Base-by-base conservation (phyloP, 2,888 invertebrate genomes). In the Cryptosula pallasiana region DNA sequence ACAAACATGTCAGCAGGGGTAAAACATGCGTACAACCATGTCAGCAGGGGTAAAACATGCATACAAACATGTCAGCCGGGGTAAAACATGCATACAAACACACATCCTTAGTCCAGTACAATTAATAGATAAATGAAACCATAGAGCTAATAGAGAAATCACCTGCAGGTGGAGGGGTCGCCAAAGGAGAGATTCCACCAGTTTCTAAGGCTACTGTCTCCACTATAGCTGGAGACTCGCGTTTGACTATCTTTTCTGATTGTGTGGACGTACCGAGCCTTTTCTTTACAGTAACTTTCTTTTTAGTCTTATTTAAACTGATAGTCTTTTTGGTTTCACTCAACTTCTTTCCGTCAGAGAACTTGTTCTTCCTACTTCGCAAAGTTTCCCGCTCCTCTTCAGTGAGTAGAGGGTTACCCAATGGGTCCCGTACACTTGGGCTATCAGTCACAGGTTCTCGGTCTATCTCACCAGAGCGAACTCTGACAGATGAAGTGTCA, bases 311-410 rank as follows among this genome's bases (percentile, higher is more conserved):
- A 35, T 73, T 75, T n/a, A 72, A 69, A 20, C 73, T 72, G n/a
- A 69, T 72, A 23, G 55, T 55, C 58, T 73, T 72, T 32, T 73
- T 72, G 23, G 71, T 70, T 9, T 69, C 71, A 71, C 75, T 74
- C 75, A 78, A 77, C 69, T 78, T 78, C 71, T 74, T 76, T 69
- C 45, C 45, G 5, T 72, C 74, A 13, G 9, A 13, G 32, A 63
- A 63, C n/a, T 63, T 63, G 13, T 63, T 32, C 27, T 63, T 63
- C n/a, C 63, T 63, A 5, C 9, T 32, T 9, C 2, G 29, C 9
- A 63, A 32, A 25, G 63, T 63, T 3, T 34, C 34, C n/a, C 34
- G 20, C n/a, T 63, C 63, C 13, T 27, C 63, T 32, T 34, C 63
- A 13, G 63, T 63, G 32, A 63, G 63, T 2, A 63, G 32, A 63